These are phyloP conservation scores for Julus scandinavius DNA, from an alignment of 2,888 invertebrate species.

Conservation along the genomic window DNA sequence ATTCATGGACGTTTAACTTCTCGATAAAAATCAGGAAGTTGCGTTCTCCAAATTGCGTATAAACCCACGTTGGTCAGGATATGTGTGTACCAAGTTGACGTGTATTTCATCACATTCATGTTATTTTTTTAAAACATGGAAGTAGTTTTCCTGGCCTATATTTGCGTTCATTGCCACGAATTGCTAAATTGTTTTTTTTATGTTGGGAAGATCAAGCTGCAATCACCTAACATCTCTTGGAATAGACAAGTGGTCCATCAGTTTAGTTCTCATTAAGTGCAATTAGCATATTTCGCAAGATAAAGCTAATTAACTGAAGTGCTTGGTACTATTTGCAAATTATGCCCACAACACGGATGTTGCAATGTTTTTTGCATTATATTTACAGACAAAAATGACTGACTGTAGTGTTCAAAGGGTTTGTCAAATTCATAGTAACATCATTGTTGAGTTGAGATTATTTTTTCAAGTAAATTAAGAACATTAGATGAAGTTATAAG, in stretches of 20 bases:
- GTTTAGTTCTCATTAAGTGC: neutral
- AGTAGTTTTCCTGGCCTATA: neutral
- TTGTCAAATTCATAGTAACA: too few species aligned
- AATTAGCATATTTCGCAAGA: neutral
- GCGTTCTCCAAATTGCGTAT: neutral
- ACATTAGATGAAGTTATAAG: too few species aligned
- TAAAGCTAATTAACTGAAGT: neutral
- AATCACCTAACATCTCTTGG: neutral
- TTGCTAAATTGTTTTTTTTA: neutral
- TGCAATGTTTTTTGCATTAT: too few species aligned
- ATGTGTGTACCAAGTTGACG: neutral
- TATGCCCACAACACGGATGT: neutral
- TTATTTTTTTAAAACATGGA: conserved; percentile 8
- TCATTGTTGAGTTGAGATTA: too few species aligned
- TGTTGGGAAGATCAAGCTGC: neutral
- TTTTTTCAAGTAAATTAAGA: too few species aligned
- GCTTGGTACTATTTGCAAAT: neutral
- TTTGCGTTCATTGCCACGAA: conserved; percentile 29
- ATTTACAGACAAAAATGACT: neutral
- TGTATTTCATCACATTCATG: neutral
- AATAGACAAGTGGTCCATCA: neutral
- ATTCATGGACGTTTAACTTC: neutral
- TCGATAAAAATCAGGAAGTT: conserved; percentile 4
- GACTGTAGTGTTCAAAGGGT: neutral
- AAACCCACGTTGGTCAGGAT: neutral